These are phyloP conservation scores for Dinomys branickii DNA, from an alignment of 2,113 vertebrate genomes.

Conservation along the genomic window DNA sequence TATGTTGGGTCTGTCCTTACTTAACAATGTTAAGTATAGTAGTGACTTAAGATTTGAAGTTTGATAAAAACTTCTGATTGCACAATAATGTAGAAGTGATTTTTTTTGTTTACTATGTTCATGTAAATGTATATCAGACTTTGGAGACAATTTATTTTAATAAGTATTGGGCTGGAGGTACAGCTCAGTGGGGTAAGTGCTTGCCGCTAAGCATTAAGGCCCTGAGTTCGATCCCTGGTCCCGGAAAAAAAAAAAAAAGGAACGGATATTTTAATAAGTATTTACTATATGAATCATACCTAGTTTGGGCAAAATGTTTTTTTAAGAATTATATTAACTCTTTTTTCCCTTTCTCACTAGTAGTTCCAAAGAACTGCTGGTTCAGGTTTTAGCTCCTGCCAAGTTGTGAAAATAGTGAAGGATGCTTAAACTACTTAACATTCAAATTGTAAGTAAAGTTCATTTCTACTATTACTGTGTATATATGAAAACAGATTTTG, in stretches of 20 bases:
- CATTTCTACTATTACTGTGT: conserved; percentile 56
- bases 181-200: no score
- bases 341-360: background rate
- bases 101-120: conserved; percentile 31
- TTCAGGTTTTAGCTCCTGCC: conserved; percentile 70
- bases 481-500: conserved; percentile 36
- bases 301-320: conserved; percentile 45
- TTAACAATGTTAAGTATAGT: background rate
- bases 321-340: conserved; percentile 67
- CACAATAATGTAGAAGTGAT: background rate
- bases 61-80: conserved; percentile 18
- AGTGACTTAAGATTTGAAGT: conserved; percentile 38
- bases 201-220: no score
- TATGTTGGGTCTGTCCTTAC: background rate
- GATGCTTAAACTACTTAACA: conserved; percentile 73
- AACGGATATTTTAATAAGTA: conserved; percentile 18
- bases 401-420: conserved; percentile 73
- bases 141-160: conserved; percentile 39
- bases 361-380: conserved; percentile 75
- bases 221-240: no score
- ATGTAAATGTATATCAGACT: background rate
- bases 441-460: conserved; percentile 77
- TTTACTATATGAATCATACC: conserved; percentile 3
- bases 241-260: no score
- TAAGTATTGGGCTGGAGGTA: no score